These are phyloP conservation scores for Proteles cristata DNA, from an alignment of 2,113 vertebrate species.

Conservation along the genomic window DNA sequence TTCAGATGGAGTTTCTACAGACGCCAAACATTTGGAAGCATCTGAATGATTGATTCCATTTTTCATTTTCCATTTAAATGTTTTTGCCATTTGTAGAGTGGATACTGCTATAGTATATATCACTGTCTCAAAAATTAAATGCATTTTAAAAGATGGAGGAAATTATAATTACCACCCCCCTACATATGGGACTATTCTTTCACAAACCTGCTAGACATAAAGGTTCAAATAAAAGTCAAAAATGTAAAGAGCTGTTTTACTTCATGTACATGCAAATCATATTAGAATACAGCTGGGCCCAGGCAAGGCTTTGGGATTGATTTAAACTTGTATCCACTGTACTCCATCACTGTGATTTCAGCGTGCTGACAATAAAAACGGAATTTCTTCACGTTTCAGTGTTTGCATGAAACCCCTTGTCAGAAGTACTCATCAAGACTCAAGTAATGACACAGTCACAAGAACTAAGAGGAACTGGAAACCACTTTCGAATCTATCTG, in stretches of 20 bases:
- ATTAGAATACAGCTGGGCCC: not conserved
- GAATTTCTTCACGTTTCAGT: not conserved
- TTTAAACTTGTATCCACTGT: not conserved
- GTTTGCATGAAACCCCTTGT: not conserved
- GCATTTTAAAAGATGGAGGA: not conserved
- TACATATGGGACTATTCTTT: not conserved
- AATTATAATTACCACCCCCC: not conserved
- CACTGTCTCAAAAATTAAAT: conserved; percentile 26
- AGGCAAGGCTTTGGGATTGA: not conserved
- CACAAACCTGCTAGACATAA: conserved; percentile 10
- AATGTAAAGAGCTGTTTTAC: not conserved
- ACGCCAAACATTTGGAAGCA: conserved; percentile 11
- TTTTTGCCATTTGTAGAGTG: not conserved
- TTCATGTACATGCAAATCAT: not conserved
- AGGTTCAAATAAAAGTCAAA: conserved; percentile 56
- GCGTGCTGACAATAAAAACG: not conserved
- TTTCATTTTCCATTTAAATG: not conserved
- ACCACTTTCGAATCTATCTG: not conserved
- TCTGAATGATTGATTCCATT: not conserved
- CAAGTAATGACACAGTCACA: not conserved
- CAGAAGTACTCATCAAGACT: not conserved
- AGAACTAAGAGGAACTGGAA: not conserved
- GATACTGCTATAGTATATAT: not conserved
- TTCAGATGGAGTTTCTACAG: not conserved
- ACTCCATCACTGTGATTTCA: not conserved